Base-by-base conservation (phyloP, 2,888 invertebrate genomes). In the Agrochola litura region DNA sequence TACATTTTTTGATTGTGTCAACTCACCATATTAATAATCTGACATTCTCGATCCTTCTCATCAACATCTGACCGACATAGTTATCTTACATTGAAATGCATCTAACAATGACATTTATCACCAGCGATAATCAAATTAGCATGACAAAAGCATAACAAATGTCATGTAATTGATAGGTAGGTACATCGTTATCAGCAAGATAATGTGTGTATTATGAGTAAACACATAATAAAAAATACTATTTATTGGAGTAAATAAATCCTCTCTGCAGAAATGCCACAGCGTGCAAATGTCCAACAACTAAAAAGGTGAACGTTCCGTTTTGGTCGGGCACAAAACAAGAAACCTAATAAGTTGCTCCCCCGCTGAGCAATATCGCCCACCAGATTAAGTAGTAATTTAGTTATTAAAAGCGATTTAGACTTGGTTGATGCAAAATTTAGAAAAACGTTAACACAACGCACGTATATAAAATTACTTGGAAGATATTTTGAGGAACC, bases 311-410 rank as follows among this genome's bases (percentile, higher is more conserved):
- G 82, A 90, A 86, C 86, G 86, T 85, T 83, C 75, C 60, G 77
- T 85, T 89, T 88, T 87, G 84, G 87, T 85, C 83, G 83, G 86
- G 89, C 86, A 88, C 89, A 89, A 91, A 92, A 90, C 88, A 85
- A 90, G 89, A 91, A 88, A 90, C 79, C 90, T 90, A 91, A 92
- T 92, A 91, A 92, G 84, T 84, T 85, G 82, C 86, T 86, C 90
- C 88, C 92, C 92, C 89, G 90, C 91, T 75, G 91, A 85, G 91
- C 89, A 86, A 89, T 87, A 86, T 89, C 91, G 89, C 92, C 92
- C 90, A 92, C 92, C 86, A 88, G 77, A 84, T 86, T 83, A 85
- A 81, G 84, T 81, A 89, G 87, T 87, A 83, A 89, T 89, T 91
- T 87, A 88, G 89, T 87, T 90, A 90, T 89, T 88, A 88, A 87